Base-by-base conservation (phyloP, 2,888 invertebrate genomes). In the Athripsodes cinereus region DNA sequence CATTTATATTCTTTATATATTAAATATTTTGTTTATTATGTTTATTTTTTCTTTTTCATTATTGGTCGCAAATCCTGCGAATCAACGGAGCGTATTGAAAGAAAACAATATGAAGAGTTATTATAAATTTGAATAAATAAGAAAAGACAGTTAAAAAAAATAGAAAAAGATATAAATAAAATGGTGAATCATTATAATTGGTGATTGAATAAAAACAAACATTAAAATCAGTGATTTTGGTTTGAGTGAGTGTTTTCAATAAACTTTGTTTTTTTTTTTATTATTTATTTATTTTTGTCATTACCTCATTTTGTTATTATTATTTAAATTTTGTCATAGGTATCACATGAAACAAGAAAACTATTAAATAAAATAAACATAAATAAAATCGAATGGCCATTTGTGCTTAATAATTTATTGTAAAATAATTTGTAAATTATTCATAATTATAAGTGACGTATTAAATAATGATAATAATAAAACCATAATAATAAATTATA, bases 331-430 rank as follows among this genome's bases (percentile, higher is more conserved):
- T 26, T 26, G 26, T 26, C 26, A 26, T 53, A 61, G 63, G 59
- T 61, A 54, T 50, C 59, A 57, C 49, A 57, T 57, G 49, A 63
- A 63, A 53, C 63, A 61, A 59, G 63, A 61, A 61, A 63, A 63
- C 49, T 57, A 54, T 53, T 62, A 53, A 62, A 47, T 34, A 47
- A 47, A 26, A 31, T n/a, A 52, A n/a, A 44, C 22, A 44, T 5
- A 26, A 55, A 19, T 21, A 40, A 31, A 18, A 8, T 16, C 18
- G 26, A 26, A 26, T n/a, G n/a, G n/a, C 11, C 34, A 34, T 44
- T 44, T 11, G n/a, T 44, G 18, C 18, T 44, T 44, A 44, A 44
- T 44, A 44, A 44, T 16, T 44, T 16, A 44, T 44, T n/a, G 3
- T 44, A 6, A 6, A 5, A 44, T 44, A 6, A 6, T 13, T n/a